These are phyloP conservation scores for Epizoanthus illoricatus DNA, from an alignment of 92 coral and sea anemone species.

Conservation along the genomic window DNA sequence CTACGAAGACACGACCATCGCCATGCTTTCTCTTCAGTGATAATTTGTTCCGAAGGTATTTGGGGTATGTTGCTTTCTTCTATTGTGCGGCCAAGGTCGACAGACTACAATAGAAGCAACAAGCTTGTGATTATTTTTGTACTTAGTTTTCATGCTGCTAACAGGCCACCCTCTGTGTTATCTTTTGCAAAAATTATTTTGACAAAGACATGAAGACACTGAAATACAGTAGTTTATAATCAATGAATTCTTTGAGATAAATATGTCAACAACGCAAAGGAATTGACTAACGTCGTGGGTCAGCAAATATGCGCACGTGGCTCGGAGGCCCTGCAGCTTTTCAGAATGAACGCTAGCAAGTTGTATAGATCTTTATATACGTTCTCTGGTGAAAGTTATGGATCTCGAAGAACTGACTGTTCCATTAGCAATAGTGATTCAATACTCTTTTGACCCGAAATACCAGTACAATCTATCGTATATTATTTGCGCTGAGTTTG, in stretches of 20 bases:
- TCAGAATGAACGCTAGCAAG: background rate
- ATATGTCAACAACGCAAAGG: conserved; percentile 23
- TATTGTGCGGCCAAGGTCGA: background rate
- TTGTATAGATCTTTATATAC: background rate
- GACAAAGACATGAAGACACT: conserved; percentile 2
- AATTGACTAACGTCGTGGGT: background rate
- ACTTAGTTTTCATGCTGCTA: background rate
- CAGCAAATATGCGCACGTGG: conserved; percentile 29
- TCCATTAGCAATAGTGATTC: background rate
- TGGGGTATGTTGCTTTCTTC: background rate
- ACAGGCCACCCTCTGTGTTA: conserved; percentile 21
- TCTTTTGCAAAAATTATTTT: background rate
- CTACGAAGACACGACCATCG: too few relatives aligned
- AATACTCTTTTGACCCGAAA: background rate
- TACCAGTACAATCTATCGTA: background rate
- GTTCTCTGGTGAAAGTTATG: background rate
- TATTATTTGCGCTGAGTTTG: conserved; percentile 1
- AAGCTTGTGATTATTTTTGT: background rate
- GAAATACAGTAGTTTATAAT: conserved; percentile 21
- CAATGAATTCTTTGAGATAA: conserved; percentile 31
- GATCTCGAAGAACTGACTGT: background rate
- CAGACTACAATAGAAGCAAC: background rate
- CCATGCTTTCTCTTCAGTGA: background rate
- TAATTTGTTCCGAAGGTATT: background rate
- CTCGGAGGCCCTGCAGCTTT: background rate